Evolutionary conservation across 2,113 vertebrate species (phyloP).

Genomic region (Datnioides undecimradiatus): DNA sequence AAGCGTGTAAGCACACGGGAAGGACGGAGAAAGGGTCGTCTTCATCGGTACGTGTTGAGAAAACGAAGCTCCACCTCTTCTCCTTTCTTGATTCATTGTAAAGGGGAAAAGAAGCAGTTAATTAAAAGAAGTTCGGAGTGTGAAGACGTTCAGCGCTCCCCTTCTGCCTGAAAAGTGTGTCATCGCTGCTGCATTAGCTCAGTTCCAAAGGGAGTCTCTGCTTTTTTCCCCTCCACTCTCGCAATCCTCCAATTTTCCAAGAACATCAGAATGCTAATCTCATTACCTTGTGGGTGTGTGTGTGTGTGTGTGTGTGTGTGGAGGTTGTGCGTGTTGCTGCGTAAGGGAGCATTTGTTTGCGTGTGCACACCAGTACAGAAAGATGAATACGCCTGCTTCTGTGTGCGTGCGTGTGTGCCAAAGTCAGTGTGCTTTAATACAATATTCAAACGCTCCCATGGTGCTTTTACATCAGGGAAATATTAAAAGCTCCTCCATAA

Average conservation of each 20-base stretch:
- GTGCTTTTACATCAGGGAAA: conserved; percentile 63
- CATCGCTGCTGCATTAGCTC: conserved; percentile 50
- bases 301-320: not conserved
- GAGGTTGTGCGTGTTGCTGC: conserved; percentile 1
- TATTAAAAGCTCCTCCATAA: conserved; percentile 61
- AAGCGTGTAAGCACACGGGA: not conserved
- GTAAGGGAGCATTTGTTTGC: conserved; percentile 2
- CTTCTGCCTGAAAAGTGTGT: conserved; percentile 48
- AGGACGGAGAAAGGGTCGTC: not conserved
- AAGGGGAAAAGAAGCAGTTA: conserved; percentile 28
- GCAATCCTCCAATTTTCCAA: conserved; percentile 40
- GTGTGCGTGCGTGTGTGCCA: conserved; percentile 7
- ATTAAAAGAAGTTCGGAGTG: conserved; percentile 35
- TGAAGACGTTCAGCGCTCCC: conserved; percentile 12
- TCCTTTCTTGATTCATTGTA: not conserved
- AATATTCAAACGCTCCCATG: conserved; percentile 58
- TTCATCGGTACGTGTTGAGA: not conserved
- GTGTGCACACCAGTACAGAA: not conserved
- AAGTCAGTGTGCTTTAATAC: conserved; percentile 33
- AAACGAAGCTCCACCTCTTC: not conserved
- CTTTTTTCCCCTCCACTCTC: not conserved
- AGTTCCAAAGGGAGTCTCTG: conserved; percentile 18
- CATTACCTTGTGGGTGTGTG: conserved; percentile 40
- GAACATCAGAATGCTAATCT: conserved; percentile 59
- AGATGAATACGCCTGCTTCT: not conserved